phyloP scores from a whole-genome alignment of 2,113 vertebrate genomes.

The Phocoena sinus region DNA sequence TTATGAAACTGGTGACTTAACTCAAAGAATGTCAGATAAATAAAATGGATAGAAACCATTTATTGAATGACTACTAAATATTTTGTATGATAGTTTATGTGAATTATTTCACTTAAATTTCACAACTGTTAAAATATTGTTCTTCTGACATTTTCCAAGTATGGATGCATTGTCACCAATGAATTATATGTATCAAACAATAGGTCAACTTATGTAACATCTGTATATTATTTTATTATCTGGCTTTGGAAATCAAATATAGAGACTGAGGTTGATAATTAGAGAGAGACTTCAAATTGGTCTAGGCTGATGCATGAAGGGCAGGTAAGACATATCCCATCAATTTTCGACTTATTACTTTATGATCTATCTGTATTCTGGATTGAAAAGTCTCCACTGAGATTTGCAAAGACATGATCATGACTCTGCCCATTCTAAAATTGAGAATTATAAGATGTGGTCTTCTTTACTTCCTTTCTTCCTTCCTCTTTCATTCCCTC shows the following conservation, averaged over 20 bases:
- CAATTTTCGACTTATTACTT: not conserved
- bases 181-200: not conserved
- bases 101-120: slow-evolving; percentile 8
- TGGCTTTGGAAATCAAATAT: not conserved
- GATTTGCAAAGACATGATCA: not conserved
- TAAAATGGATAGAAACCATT: not conserved
- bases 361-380: not conserved
- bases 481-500: not conserved
- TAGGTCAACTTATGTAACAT: not conserved
- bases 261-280: not conserved
- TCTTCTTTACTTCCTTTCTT: not conserved
- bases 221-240: not conserved
- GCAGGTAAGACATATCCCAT: not conserved
- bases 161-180: not conserved
- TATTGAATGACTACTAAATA: not conserved
- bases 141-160: not conserved
- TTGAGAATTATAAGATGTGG: not conserved
- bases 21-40: not conserved
- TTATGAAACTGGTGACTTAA: not conserved
- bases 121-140: not conserved
- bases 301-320: not conserved
- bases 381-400: not conserved
- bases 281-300: not conserved
- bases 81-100: not conserved
- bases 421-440: not conserved